These are phyloP conservation scores for Lampropteryx suffumata DNA, from an alignment of 2,888 invertebrate genomes.

Conservation along the genomic window DNA sequence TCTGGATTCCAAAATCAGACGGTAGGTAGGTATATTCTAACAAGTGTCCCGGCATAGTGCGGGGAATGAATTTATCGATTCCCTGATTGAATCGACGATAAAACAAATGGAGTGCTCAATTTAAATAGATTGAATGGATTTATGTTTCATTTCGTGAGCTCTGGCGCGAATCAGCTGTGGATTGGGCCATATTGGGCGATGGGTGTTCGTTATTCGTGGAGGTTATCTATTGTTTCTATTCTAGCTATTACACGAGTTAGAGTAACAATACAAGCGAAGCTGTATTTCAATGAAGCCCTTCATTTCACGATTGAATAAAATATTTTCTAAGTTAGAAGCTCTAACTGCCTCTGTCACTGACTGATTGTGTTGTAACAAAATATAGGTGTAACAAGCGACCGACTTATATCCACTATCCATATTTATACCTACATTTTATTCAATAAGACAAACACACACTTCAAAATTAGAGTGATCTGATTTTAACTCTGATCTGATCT, in stretches of 20 bases:
- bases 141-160: constrained; percentile 73
- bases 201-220: constrained; percentile 37
- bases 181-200: constrained; percentile 39
- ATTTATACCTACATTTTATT: no score
- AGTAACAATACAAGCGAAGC: no score
- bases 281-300: no score
- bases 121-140: constrained; percentile 79
- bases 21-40: constrained; percentile 20
- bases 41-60: constrained; percentile 34
- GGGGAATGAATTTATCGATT: constrained; percentile 63
- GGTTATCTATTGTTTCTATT: constrained; percentile 25
- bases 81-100: constrained; percentile 70
- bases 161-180: constrained; percentile 49
- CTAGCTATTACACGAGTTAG: constrained; percentile 11
- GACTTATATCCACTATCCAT: no score
- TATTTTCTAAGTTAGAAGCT: no score
- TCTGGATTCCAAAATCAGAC: constrained; percentile 16
- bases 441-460: no score
- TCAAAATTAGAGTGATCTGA: no score
- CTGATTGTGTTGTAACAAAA: no score
- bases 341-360: no score
- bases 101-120: constrained; percentile 78
- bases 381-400: no score
- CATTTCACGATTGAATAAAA: no score
- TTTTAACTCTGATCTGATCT: no score